Evolutionary conservation across 2,888 invertebrate species (phyloP), one percentile per base, ranked within the genome.

Genomic region (Fragum whitleyi): DNA sequence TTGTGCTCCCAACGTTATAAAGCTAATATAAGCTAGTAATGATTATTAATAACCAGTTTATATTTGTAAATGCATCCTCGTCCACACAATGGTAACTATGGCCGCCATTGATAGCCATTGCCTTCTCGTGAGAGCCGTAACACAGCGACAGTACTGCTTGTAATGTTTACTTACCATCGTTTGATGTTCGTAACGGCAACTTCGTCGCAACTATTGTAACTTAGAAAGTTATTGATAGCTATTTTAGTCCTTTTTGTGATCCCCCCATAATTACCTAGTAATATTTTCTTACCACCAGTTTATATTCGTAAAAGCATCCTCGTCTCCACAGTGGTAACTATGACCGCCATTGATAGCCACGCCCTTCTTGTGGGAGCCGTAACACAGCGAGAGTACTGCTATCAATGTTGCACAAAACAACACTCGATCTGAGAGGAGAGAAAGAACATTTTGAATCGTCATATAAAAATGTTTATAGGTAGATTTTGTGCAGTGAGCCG

Each of bases 231-330:
- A n/a, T n/a, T n/a, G n/a, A n/a, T n/a, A n/a, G n/a, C n/a, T n/a
- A n/a, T n/a, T n/a, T n/a, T n/a, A n/a, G n/a, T n/a, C n/a, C n/a
- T n/a, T 39, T 39, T 39, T 39, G 39, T 16, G 14, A 47, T 3
- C 47, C 16, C 7, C 47, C 7, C n/a, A n/a, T n/a, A n/a, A n/a
- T n/a, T n/a, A n/a, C n/a, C n/a, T n/a, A n/a, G n/a, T n/a, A n/a
- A n/a, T n/a, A n/a, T n/a, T n/a, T n/a, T n/a, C 62, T 32, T 62
- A 65, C 65, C 65, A 65, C 65, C 65, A 65, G 26, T 65, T 19
- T 23, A 65, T 21, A 23, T 65, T 65, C 23, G 42, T 42, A 19
- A 65, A 23, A 21, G 65, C 65, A 42, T 65, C 65, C n/a, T 65
- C 65, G 42, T 65, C 65, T 21, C 65, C 65, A 36, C 65, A 65